Evolutionary conservation across 2,113 vertebrate species (phyloP).

Genomic region (Scartelaos histophorus): DNA sequence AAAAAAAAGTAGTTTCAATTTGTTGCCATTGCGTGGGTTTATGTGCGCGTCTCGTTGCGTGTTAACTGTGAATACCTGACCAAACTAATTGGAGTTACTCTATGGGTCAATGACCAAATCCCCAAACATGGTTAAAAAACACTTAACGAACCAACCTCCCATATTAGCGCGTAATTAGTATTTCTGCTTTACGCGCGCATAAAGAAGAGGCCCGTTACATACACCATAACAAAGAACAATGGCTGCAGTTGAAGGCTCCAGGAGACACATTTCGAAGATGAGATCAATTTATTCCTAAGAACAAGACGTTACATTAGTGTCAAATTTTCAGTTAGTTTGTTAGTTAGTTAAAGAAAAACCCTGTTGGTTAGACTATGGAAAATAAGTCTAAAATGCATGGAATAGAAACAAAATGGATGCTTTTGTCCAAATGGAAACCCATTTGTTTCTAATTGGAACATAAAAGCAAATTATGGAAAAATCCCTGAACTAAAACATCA

Average conservation of each 20-base stretch:
- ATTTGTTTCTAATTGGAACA: slow-evolving; percentile 9
- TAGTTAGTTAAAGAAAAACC: background rate
- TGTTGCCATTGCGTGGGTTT: slow-evolving; percentile 8
- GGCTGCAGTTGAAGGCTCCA: background rate
- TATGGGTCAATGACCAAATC: slow-evolving; percentile 43
- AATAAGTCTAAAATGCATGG: background rate
- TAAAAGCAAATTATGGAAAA: slow-evolving; percentile 22
- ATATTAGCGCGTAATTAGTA: slow-evolving; percentile 27
- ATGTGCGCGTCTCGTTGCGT: slow-evolving; percentile 29
- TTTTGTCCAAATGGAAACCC: slow-evolving; percentile 8
- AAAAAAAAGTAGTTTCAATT: background rate
- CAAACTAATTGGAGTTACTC: slow-evolving; percentile 42
- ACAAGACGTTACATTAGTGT: background rate
- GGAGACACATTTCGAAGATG: background rate
- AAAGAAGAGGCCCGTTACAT: slow-evolving; percentile 9
- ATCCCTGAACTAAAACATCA: slow-evolving; percentile 21
- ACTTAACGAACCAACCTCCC: slow-evolving; percentile 27
- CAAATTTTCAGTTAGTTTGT: background rate
- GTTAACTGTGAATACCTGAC: slow-evolving; percentile 49
- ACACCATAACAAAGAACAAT: background rate
- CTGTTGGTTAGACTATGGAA: background rate
- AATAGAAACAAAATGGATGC: background rate
- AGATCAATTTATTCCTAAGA: too few species aligned
- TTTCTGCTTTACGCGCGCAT: slow-evolving; percentile 14
- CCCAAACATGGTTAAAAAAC: slow-evolving; percentile 52